Evolutionary conservation across 2,113 vertebrate genomes (phyloP), one percentile per base, ranked within the genome.

Genomic region (Pelodiscus sinensis): DNA sequence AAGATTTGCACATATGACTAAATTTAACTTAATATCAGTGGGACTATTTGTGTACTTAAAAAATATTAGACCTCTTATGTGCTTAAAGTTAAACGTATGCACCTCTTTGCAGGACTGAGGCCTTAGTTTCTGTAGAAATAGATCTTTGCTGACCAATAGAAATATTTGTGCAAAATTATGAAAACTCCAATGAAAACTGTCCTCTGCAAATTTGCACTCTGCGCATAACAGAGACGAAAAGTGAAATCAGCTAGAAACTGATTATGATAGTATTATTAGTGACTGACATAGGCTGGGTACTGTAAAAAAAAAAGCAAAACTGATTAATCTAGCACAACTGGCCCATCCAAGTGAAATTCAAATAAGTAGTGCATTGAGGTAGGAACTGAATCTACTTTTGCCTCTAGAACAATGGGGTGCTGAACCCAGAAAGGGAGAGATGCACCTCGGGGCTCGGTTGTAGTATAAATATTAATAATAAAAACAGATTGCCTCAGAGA

Each of bases 371-470:
- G 79, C 84, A 77, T 52, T 56, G 52, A 4, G 44, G 8, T 13
- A 51, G 51, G 78, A 60, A 25, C 35, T 15, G 22, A 27, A 24
- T 44, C 44, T 77, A 15, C n/a, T 3, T n/a, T 3, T 0, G 3
- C 16, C 58, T 75, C 56, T 51, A 24, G 50, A 87, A 21, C 71
- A 35, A 19, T 51, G 1, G 2, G 55, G 16, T 22, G 68, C 2
- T 22, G 50, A 82, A 19, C 38, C 22, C 15, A 8, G 3, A n/a
- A 31, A 18, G n/a, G 81, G 60, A 81, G 81, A 80, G 52, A 57
- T 38, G 71, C 0, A 1, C 27, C 15, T n/a, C 71, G 14, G 55
- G 27, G 22, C 77, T 50, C 83, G 38, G 44, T 0, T 0, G 38
- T 3, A 8, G 27, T 1, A 29, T n/a, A 22, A 31, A 77, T 73